These are phyloP conservation scores for Zophobas morio DNA, from an alignment of 1,140 invertebrate species.

Conservation along the genomic window DNA sequence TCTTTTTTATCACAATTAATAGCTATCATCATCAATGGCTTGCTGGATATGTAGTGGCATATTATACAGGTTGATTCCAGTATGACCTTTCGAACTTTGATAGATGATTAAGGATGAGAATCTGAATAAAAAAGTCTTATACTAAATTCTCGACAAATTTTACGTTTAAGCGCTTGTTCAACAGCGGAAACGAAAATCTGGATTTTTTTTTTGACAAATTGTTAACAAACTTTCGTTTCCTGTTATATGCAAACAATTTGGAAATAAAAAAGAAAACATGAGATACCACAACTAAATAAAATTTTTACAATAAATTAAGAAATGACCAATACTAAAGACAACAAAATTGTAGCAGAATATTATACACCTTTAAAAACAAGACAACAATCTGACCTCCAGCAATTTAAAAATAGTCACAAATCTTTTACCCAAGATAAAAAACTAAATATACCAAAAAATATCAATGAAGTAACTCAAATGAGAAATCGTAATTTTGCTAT, in stretches of 20 bases:
- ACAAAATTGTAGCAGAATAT: too few relatives aligned
- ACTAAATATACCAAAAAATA: too few relatives aligned
- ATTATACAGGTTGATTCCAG: not conserved
- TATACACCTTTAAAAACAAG: too few relatives aligned
- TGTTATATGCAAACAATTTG: slow-evolving; percentile 12
- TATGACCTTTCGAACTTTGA: not conserved
- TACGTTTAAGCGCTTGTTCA: not conserved
- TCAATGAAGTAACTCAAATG: too few relatives aligned
- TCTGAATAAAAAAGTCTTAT: too few relatives aligned
- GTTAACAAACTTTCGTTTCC: slow-evolving; percentile 8
- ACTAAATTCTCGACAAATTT: not conserved
- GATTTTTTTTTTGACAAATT: slow-evolving; percentile 7
- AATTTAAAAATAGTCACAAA: too few relatives aligned
- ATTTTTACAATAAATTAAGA: not conserved
- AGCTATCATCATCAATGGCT: slow-evolving; percentile 1
- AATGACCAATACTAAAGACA: too few relatives aligned
- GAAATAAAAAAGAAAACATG: slow-evolving; percentile 5
- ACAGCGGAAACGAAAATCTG: slow-evolving; percentile 4
- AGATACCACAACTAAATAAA: slow-evolving; percentile 5
- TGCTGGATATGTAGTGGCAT: slow-evolving; percentile 2
- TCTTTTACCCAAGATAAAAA: too few relatives aligned
- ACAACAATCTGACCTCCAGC: too few relatives aligned
- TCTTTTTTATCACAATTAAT: slow-evolving; percentile 13
- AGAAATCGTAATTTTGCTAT: too few relatives aligned
- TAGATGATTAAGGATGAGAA: not conserved